Evolutionary conservation across 1,140 invertebrate genomes (phyloP).

Genomic region (Drosophila sturtevanti): DNA sequence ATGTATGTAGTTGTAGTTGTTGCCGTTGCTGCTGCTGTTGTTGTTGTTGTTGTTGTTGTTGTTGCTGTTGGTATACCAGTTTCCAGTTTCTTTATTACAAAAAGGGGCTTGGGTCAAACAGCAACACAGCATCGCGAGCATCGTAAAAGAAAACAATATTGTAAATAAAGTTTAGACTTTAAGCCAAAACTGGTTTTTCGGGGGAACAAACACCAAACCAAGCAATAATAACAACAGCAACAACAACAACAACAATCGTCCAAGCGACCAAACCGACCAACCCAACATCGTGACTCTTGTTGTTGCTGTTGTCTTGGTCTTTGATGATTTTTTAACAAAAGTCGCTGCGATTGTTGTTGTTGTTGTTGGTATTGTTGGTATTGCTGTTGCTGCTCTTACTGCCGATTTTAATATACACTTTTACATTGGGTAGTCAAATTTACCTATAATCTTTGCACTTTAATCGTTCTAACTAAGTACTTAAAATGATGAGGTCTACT

Average conservation of each 20-base stretch:
- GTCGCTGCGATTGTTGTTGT: slow-evolving; percentile 50
- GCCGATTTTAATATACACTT: slow-evolving; percentile 40
- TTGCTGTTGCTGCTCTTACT: slow-evolving; percentile 24
- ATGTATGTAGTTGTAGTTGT: slow-evolving; percentile 21
- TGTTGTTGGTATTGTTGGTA: slow-evolving; percentile 7
- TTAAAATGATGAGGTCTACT: no score
- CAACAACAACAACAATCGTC: slow-evolving; percentile 31
- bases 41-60: slow-evolving; percentile 45
- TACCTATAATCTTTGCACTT: slow-evolving; percentile 11
- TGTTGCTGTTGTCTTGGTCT: slow-evolving; percentile 67
- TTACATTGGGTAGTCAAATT: slow-evolving; percentile 20
- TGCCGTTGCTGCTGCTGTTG: slow-evolving; percentile 41
- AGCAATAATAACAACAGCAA: slow-evolving; percentile 38
- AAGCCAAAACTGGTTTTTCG: slow-evolving; percentile 68
- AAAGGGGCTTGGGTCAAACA: slow-evolving; percentile 78
- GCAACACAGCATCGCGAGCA: slow-evolving; percentile 55
- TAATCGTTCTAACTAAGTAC: not conserved
- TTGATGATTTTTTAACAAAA: slow-evolving; percentile 78
- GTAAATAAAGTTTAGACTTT: slow-evolving; percentile 79
- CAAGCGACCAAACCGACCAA: slow-evolving; percentile 37
- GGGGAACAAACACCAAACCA: slow-evolving; percentile 59
- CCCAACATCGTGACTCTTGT: slow-evolving; percentile 69
- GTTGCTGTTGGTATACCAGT: slow-evolving; percentile 72
- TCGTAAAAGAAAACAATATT: slow-evolving; percentile 80
- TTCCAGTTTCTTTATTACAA: slow-evolving; percentile 78